Evolutionary conservation across 2,797 vertebrate genomes (phyloP).

Genomic region (Champsocephalus gunnari): DNA sequence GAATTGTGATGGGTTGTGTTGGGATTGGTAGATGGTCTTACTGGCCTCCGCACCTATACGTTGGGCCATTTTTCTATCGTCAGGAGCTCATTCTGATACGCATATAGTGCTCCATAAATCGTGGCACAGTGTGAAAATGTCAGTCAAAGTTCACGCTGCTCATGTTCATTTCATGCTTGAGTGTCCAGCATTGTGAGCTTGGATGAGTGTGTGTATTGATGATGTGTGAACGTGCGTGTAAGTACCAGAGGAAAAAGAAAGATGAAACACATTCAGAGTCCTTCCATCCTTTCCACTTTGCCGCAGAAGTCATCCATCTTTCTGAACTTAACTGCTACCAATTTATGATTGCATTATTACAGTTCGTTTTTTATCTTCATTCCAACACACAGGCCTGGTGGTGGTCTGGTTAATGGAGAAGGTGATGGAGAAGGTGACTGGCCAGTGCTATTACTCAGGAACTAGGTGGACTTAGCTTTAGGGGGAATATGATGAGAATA

Average conservation of each 20-base stretch:
- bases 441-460: conserved; percentile 43
- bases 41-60: conserved; percentile 55
- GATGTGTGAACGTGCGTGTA: conserved; percentile 73
- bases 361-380: conserved; percentile 68
- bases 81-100: conserved; percentile 68
- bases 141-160: conserved; percentile 84
- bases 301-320: conserved; percentile 73
- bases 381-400: conserved; percentile 35
- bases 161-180: conserved; percentile 86
- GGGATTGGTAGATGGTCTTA: conserved; percentile 59
- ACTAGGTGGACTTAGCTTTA: conserved; percentile 26
- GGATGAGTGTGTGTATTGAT: conserved; percentile 70
- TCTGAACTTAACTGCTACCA: conserved; percentile 77
- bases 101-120: conserved; percentile 81
- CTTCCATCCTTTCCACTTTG: conserved; percentile 74
- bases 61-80: conserved; percentile 74
- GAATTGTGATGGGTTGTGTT: conserved; percentile 56
- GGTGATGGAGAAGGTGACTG: conserved; percentile 68
- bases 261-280: conserved; percentile 66
- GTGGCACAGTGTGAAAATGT: conserved; percentile 73
- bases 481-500: conserved; percentile 32
- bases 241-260: conserved; percentile 67
- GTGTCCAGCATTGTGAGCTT: conserved; percentile 65
- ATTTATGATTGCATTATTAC: conserved; percentile 80
- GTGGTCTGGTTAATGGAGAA: conserved; percentile 65